A percentile compares a stretch with the other conserved stretches of the same genome.
Conservation (phyloP, 2,888 invertebrate genomes). For the Phengaris arion region DNA sequence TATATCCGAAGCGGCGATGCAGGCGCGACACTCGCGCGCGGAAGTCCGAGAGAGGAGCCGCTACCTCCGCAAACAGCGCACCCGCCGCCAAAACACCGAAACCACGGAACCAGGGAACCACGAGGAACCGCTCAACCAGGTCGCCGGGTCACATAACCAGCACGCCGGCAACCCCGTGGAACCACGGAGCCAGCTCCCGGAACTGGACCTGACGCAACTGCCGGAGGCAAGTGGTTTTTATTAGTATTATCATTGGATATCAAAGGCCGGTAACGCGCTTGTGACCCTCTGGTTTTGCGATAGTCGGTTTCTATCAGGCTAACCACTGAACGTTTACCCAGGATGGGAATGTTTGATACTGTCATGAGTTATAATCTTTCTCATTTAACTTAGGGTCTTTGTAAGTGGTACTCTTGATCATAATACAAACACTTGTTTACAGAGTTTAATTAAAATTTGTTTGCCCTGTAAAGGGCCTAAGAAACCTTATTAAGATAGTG, state of each 20-base stretch:
- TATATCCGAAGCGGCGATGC: constrained; percentile 86
- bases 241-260: background rate
- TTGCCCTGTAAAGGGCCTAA: no score
- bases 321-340: no score
- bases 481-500: no score
- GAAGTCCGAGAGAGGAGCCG: constrained; percentile 90
- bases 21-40: constrained; percentile 86
- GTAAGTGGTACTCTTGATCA: no score
- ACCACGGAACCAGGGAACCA: background rate
- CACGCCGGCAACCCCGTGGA: background rate
- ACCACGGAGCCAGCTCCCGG: background rate
- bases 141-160: constrained; percentile 38
- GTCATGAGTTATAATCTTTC: no score
- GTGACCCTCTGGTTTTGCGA: no score
- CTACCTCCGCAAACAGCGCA: constrained; percentile 72
- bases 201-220: background rate
- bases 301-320: no score
- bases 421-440: no score
- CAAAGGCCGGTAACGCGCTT: no score
- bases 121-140: constrained; percentile 31
- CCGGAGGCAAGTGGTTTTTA: background rate
- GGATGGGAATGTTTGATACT: no score
- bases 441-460: no score
- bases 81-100: constrained; percentile 45
- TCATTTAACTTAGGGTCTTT: no score